Conservation (phyloP, 2,113 vertebrate genomes). For the Naja naja region DNA sequence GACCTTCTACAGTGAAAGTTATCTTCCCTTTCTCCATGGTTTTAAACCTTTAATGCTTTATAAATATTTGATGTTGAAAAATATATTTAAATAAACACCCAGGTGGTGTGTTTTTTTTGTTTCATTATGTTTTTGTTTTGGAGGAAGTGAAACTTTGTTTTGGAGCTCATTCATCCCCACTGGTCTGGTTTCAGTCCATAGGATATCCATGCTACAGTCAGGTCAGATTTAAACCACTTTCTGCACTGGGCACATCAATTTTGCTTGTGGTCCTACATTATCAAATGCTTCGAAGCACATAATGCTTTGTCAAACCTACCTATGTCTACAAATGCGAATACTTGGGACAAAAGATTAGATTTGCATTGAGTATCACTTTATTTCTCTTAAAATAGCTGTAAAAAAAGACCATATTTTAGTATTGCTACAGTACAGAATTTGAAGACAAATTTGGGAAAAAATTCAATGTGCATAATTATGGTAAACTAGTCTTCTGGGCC, state of each 20-base stretch:
- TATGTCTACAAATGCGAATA: neutral
- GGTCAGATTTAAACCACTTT: neutral
- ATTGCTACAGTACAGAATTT: neutral
- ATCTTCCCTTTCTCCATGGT: neutral
- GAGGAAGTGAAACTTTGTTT: neutral
- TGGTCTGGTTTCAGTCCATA: neutral
- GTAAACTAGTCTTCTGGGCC: neutral
- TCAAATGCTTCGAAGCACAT: neutral
- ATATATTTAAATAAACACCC: neutral
- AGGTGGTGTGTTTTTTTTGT: neutral
- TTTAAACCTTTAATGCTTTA: neutral
- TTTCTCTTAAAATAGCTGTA: neutral
- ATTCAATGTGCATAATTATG: neutral
- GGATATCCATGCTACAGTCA: neutral
- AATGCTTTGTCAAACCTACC: neutral
- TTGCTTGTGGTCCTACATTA: neutral
- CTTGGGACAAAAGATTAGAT: neutral
- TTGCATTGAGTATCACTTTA: neutral
- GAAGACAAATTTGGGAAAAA: neutral
- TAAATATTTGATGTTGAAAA: neutral
- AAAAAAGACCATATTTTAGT: neutral
- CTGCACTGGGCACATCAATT: neutral
- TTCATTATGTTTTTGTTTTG: neutral
- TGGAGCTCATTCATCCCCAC: neutral
- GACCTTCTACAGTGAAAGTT: neutral